Evolutionary conservation across 2,888 invertebrate species (phyloP), one percentile per base, ranked within the genome.

Genomic region (Luperina nickerlii): DNA sequence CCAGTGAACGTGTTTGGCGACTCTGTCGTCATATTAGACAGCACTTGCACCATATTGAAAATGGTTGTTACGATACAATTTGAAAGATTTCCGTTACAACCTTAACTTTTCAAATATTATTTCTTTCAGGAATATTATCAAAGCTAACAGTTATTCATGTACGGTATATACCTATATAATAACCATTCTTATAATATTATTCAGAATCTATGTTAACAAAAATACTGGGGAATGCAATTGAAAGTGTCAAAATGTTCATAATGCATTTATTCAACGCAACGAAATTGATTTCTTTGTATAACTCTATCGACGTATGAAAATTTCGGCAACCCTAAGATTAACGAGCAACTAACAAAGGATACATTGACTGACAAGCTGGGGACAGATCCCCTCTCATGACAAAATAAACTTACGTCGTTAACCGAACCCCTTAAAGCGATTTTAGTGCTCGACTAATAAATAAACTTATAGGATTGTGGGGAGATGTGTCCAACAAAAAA

Each of bases 391-490:
- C 93, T 91, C 94, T 91, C 89, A 91, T 88, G 92, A 93, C 92
- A 91, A 93, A 94, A 95, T 93, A 94, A 95, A 94, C 94, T 94
- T 89, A 90, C 57, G 91, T 94, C 94, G 93, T 96, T 96, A 96
- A 95, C 92, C 92, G 91, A 89, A 92, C 94, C 96, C 96, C 94
- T 94, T 93, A 93, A 90, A 90, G 87, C 92, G 90, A 93, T 94
- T 96, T 95, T 95, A 96, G 94, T 94, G 92, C 94, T 93, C 91
- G 85, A 93, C 93, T 92, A 96, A 96, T 96, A 96, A 96, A 96
- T 96, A 96, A 96, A 95, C 93, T 94, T 92, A 94, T 92, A 91
- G 91, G 93, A 94, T 94, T 95, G 95, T 93, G 94, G 95, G 94
- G 92, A 91, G 84, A 91, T 83, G 73, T 85, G 80, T 76, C 77